Conservation (phyloP, 1,140 invertebrate species). For the Neotoxoptera formosana region DNA sequence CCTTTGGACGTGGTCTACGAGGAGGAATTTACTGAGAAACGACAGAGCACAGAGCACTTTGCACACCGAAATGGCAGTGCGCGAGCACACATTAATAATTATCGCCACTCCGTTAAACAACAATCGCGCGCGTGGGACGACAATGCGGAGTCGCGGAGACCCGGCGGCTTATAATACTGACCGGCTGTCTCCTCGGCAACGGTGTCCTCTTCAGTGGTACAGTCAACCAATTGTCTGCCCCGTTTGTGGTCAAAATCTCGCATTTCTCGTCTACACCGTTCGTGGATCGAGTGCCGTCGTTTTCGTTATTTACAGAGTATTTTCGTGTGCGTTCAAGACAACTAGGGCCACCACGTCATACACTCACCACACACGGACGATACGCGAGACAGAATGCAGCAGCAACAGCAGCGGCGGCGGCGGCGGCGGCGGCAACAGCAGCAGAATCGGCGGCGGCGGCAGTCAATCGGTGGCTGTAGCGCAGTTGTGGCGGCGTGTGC, state of each 20-base stretch:
- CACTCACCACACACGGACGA: conserved; percentile 15
- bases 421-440: background rate
- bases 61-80: background rate
- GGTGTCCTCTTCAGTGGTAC: conserved; percentile 55
- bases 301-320: background rate
- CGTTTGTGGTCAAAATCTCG: conserved; percentile 57
- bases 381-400: too few species aligned
- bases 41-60: background rate
- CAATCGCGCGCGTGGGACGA: background rate
- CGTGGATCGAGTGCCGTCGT: background rate
- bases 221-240: conserved; percentile 57
- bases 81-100: background rate
- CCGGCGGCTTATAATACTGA: background rate
- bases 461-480: background rate
- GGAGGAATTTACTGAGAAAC: background rate
- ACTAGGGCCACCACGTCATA: conserved; percentile 8
- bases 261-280: conserved; percentile 51
- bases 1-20: background rate
- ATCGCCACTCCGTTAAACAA: background rate
- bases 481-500: background rate
- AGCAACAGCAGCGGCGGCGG: background rate
- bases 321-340: background rate
- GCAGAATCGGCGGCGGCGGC: too few species aligned
- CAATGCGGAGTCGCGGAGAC: background rate
- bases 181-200: conserved; percentile 39